Conservation (phyloP, 2,888 invertebrate genomes). For the Drosophila nr. perissopoda region DNA sequence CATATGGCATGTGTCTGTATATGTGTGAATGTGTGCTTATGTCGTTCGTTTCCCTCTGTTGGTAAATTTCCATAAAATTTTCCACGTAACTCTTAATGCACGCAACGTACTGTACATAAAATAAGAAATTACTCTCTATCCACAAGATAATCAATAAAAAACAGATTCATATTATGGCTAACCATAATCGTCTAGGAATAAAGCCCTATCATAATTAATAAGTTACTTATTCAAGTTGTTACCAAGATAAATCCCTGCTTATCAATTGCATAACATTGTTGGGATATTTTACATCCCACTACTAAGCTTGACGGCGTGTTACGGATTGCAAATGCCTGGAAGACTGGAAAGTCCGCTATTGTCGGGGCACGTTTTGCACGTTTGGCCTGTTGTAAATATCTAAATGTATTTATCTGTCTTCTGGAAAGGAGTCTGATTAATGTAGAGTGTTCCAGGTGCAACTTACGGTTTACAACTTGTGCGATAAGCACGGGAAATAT, state of each 20-base stretch:
- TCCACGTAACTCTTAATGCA: constrained; percentile 48
- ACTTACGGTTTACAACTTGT: background rate
- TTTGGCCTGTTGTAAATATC: constrained; percentile 27
- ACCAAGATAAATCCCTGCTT: constrained; percentile 21
- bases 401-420: constrained; percentile 2
- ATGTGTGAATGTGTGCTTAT: constrained; percentile 9
- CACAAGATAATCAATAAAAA: background rate
- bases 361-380: constrained; percentile 56
- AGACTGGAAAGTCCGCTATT: constrained; percentile 1
- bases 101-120: constrained; percentile 10
- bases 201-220: constrained; percentile 1
- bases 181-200: background rate
- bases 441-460: constrained; percentile 13
- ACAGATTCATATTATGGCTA: background rate
- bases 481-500: constrained; percentile 40
- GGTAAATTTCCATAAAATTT: constrained; percentile 74
- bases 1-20: constrained; percentile 3
- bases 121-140: background rate
- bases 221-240: constrained; percentile 5
- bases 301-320: constrained; percentile 41
- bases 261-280: constrained; percentile 19
- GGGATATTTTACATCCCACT: constrained; percentile 20
- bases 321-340: constrained; percentile 11
- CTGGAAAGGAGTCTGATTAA: constrained; percentile 27
- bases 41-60: constrained; percentile 16